Conservation (phyloP, 2,113 vertebrate genomes). For the Xenopus laevis region DNA sequence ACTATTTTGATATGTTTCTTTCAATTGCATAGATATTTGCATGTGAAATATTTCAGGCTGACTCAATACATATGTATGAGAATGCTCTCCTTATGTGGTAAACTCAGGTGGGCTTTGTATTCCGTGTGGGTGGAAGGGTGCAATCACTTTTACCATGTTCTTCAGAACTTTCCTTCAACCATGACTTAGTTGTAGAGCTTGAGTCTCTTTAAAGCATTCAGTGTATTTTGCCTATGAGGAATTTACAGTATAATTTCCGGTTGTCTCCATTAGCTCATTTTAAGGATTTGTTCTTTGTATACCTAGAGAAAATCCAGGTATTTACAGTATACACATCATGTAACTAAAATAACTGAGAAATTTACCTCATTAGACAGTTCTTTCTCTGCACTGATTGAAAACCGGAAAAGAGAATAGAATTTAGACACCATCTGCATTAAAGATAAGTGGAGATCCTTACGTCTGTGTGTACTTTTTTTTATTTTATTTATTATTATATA, state of each 20-base stretch:
- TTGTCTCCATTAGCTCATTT: neutral
- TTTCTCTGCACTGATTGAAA: neutral
- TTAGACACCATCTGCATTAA: no score
- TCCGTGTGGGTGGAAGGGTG: slow-evolving; percentile 1
- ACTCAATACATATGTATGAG: no score
- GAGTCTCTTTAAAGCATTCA: slow-evolving; percentile 4
- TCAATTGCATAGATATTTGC: no score
- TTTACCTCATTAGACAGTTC: neutral
- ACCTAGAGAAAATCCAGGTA: slow-evolving; percentile 10
- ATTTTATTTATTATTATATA: no score
- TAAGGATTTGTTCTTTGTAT: slow-evolving; percentile 19
- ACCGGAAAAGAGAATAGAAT: no score
- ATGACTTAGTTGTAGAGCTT: slow-evolving; percentile 5
- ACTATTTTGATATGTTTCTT: no score
- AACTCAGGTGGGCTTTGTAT: no score
- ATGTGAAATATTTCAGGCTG: no score
- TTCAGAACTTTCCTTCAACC: neutral
- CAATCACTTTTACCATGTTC: neutral
- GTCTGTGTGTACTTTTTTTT: no score
- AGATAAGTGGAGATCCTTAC: no score
- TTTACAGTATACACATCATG: neutral
- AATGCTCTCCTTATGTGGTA: no score
- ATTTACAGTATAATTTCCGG: neutral
- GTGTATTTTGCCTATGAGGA: slow-evolving; percentile 12
- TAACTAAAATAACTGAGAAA: neutral